These are phyloP conservation scores for Periplaneta americana DNA, from an alignment of 1,140 invertebrate species.

Conservation along the genomic window DNA sequence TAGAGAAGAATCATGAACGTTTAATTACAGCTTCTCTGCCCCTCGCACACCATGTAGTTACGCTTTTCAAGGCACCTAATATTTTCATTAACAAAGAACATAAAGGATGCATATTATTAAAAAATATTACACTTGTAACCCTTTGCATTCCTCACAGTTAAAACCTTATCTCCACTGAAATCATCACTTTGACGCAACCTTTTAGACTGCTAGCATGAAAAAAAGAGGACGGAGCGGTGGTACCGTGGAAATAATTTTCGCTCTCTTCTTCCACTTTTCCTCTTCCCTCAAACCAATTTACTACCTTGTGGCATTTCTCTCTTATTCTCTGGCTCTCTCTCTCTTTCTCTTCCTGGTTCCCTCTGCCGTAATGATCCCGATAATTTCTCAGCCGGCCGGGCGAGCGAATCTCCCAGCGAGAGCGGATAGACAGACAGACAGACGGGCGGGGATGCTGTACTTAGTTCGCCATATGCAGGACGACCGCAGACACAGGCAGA, in stretches of 20 bases:
- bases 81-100: background rate
- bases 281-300: background rate
- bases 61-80: background rate
- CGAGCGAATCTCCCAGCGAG: too few species aligned
- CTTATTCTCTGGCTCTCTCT: background rate
- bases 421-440: too few species aligned
- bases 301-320: background rate
- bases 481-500: too few species aligned
- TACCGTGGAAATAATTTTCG: background rate
- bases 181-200: background rate
- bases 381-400: background rate
- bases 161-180: background rate
- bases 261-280: background rate
- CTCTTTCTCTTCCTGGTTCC: background rate
- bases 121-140: background rate
- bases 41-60: background rate
- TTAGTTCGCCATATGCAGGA: too few species aligned
- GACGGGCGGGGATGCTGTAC: too few species aligned
- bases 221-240: too few species aligned
- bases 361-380: background rate
- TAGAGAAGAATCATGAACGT: background rate
- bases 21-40: background rate
- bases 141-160: background rate
- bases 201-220: background rate
- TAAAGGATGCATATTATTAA: background rate